Percentiles rank a stretch among this genome's conserved stretches.
Conservation (phyloP, 1,140 invertebrate genomes). For the Mamestra configurata region DNA sequence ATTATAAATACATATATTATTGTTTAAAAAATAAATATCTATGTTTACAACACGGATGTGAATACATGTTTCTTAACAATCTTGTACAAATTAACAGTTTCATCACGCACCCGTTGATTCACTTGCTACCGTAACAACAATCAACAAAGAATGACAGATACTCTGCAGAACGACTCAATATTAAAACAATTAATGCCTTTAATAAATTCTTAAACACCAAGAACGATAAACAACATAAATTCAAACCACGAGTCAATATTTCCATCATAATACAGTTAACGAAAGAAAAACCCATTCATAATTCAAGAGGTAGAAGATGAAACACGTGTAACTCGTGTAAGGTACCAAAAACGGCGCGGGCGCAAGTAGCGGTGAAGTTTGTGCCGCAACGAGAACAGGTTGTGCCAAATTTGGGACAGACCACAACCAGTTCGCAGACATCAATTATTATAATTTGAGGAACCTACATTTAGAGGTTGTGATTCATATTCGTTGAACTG, state of each 20-base stretch:
- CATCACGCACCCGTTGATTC: constrained; percentile 2
- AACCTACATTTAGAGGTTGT: constrained; percentile 35
- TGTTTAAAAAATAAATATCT: neutral
- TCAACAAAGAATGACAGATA: constrained; percentile 2
- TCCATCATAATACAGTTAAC: constrained; percentile 30
- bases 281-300: constrained; percentile 41
- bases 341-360: constrained; percentile 49
- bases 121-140: neutral
- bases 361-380: constrained; percentile 50
- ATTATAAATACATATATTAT: neutral
- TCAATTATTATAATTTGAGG: constrained; percentile 47
- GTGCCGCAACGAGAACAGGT: constrained; percentile 50
- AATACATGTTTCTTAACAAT: constrained; percentile 15
- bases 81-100: constrained; percentile 9
- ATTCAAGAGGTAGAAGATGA: constrained; percentile 36
- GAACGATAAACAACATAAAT: constrained; percentile 43
- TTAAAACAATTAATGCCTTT: constrained; percentile 31
- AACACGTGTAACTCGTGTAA: constrained; percentile 51
- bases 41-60: neutral
- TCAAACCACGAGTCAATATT: constrained; percentile 33
- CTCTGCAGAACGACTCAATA: neutral
- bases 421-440: constrained; percentile 44
- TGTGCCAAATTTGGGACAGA: constrained; percentile 56
- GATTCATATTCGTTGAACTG: constrained; percentile 1
- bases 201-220: neutral